phyloP scores from a whole-genome alignment of 2,113 vertebrate genomes.

The Rattus norvegicus region GRCr8 NC_086019.1:45363001-45363500 shows the following conservation, averaged over 20 bases:
- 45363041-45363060: not conserved
- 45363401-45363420: not conserved
- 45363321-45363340: not conserved
- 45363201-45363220: constrained; percentile 4
- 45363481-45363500: not conserved
- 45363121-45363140: not conserved
- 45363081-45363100: not conserved
- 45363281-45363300: not conserved
- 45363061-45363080: not conserved
- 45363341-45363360: not conserved
- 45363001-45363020: too few species aligned
- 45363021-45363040: not conserved
- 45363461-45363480: not conserved
- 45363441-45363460: not conserved
- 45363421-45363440: not conserved
- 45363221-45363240: not conserved
- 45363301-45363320: not conserved
- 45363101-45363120: not conserved
- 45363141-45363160: not conserved
- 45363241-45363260: not conserved
- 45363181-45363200: not conserved
- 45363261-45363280: fast-evolving
- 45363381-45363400: not conserved
- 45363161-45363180: not conserved
- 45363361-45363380: not conserved